Base-by-base conservation (phyloP, 1,140 invertebrate genomes). In the Drosophila triauraria region DNA sequence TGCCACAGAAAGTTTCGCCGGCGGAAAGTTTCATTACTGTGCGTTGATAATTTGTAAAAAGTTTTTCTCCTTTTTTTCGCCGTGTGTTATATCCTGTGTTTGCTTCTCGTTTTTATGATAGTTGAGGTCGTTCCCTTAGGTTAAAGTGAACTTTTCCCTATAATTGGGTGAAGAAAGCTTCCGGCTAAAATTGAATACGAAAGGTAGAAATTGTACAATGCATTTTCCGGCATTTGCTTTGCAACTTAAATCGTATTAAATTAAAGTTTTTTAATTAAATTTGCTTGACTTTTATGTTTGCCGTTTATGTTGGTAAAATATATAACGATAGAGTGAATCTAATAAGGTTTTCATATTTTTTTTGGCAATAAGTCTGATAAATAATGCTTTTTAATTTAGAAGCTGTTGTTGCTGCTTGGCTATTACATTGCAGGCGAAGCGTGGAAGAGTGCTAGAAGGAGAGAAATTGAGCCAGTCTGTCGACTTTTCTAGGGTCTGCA, bases 1-100 rank as follows among this genome's bases (percentile, higher is more conserved):
- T 43, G 40, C 27, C 42, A 23, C 27, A 25, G 15, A 77, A 77
- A 68, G 63, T 77, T 86, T 57, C 65, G 54, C 47, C 64, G 46
- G 63, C 60, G 63, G 46, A 88, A 87, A 87, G 77, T 87, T 87
- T 74, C 77, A 78, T 83, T 83, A 70, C 84, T 59, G 51, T 78
- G 76, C 75, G 71, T 71, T 88, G 83, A 88, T 88, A 87, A 88
- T 87, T 83, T 84, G 83, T 87, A 68, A 78, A 88, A 87, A 88
- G 68, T 77, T 87, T 63, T 25, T 38, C 25, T 40, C 9, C 13
- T 15, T 57, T 47, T 47, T 48, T 43, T 71, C 32, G 44, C 6
- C 5, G 15, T 32, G 40, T 50, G 27, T 65, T 42, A 7, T 38
- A 40, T 48, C 23, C 17, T 23, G 17, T 46, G 25, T 59, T 38